Conservation (phyloP, 2,113 vertebrate species). For the Lucifuga dentata region DNA sequence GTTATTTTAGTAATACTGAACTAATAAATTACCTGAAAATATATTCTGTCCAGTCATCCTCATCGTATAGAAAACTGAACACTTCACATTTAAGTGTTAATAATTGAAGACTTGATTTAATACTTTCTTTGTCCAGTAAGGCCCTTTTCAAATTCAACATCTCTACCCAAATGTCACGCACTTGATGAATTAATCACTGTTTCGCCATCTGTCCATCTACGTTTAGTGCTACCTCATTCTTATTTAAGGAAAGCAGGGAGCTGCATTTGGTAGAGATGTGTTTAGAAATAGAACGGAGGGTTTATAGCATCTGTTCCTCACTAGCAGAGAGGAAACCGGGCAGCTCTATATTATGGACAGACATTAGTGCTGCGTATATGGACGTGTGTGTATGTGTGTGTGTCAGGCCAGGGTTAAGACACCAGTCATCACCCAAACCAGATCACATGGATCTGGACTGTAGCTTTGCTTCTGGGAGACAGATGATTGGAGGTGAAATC, state of each 20-base stretch:
- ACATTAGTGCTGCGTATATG: background rate
- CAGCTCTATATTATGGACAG: constrained; percentile 20
- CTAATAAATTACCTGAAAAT: no score
- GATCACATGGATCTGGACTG: background rate
- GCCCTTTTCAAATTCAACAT: constrained; percentile 16
- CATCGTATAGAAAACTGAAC: no score
- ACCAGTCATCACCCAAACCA: constrained; percentile 16
- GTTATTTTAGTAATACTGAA: no score
- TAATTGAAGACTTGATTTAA: no score
- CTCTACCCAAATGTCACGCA: background rate
- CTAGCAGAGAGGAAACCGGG: constrained; percentile 19
- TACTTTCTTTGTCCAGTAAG: background rate
- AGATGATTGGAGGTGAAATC: background rate
- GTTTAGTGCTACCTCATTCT: background rate
- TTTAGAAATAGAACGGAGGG: background rate
- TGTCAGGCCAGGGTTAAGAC: background rate
- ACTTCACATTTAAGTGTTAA: no score
- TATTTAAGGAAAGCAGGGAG: background rate
- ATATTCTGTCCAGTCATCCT: no score
- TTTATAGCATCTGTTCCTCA: constrained; percentile 33
- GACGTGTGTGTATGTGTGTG: background rate
- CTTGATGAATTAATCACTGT: constrained; percentile 22
- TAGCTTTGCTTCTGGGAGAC: background rate
- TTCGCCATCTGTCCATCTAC: background rate
- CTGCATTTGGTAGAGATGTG: background rate